Base-by-base conservation (phyloP, 2,888 invertebrate species). In the Aleiodes alternator region DNA sequence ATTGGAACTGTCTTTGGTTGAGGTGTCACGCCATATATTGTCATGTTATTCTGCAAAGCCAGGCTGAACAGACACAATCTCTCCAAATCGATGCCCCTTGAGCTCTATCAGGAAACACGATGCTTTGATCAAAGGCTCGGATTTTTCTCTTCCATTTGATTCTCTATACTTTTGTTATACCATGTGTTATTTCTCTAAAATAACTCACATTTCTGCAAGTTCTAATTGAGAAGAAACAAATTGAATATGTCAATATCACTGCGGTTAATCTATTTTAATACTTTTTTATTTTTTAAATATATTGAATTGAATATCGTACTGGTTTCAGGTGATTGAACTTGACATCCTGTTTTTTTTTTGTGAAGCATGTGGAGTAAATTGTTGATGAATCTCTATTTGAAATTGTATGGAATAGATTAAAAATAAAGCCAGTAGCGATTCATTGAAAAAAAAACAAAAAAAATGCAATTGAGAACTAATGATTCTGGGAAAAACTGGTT, bases 1-100 rank as follows among this genome's bases (percentile, higher is more conserved):
- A 87, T 87, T 85, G 87, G 84, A 84, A 84, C 83, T 87, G 87
- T 85, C 86, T 85, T 85, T 80, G 50, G 79, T 79, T 79, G 84
- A 82, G 82, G 81, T 82, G 84, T 83, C 81, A 81, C 80, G 81
- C 82, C 84, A 84, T 87, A 87, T 85, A 85, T 87, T 85, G 86
- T 85, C 86, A 84, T 86, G 23, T 87, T 85, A 82, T 83, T 85
- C 86, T 83, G 85, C 84, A 85, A 79, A 80, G 81, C 78, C 79
- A 73, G 77, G 43, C 16, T 57, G 64, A 31, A 53, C 55, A 14
- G 64, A 56, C 68, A 56, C 68, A 77, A 77, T 74, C 74, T 72
- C 69, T 53, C 61, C 74, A 64, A 23, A 74, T 74, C 74, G 74
- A 77, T 64, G 53, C 66, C 76, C 59, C 50, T 50, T 57, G 59